phyloP scores from a whole-genome alignment of 2,888 invertebrate genomes.

The Nephrocerus scutellatus region DNA sequence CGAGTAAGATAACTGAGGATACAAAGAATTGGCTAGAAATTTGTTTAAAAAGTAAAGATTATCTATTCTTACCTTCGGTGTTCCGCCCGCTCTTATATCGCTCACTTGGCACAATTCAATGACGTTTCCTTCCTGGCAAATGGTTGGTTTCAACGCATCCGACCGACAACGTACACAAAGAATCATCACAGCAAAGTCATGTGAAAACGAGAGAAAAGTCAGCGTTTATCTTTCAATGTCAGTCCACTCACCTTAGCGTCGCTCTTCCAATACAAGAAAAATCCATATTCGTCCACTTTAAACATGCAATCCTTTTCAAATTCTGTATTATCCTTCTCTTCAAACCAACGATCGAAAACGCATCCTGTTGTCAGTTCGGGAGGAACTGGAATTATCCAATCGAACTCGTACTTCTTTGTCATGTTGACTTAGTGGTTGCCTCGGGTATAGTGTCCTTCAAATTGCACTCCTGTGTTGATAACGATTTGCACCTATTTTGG shows the following conservation, averaged over 20 bases:
- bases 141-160: not conserved
- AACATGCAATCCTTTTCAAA: constrained; percentile 81
- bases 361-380: constrained; percentile 72
- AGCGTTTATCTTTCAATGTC: not conserved
- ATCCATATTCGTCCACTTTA: constrained; percentile 94
- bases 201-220: not conserved
- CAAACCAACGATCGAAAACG: constrained; percentile 95
- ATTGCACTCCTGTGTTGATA: too few species aligned
- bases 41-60: constrained; percentile 11
- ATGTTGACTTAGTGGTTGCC: too few species aligned
- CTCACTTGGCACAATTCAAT: constrained; percentile 98
- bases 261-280: constrained; percentile 98
- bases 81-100: constrained; percentile 87
- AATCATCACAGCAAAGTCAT: not conserved
- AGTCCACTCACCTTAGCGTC: constrained; percentile 69
- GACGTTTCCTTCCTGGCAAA: constrained; percentile 90
- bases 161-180: too few species aligned
- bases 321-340: constrained; percentile 78
- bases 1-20: too few species aligned
- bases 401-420: constrained; percentile 99
- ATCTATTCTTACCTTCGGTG: constrained; percentile 69
- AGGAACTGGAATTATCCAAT: constrained; percentile 95
- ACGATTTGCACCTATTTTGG: too few species aligned
- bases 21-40: too few species aligned
- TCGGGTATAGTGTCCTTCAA: too few species aligned